Evolutionary conservation across 2,113 vertebrate species (phyloP), one percentile per base, ranked within the genome.

Genomic region (Anarrhichthys ocellatus): DNA sequence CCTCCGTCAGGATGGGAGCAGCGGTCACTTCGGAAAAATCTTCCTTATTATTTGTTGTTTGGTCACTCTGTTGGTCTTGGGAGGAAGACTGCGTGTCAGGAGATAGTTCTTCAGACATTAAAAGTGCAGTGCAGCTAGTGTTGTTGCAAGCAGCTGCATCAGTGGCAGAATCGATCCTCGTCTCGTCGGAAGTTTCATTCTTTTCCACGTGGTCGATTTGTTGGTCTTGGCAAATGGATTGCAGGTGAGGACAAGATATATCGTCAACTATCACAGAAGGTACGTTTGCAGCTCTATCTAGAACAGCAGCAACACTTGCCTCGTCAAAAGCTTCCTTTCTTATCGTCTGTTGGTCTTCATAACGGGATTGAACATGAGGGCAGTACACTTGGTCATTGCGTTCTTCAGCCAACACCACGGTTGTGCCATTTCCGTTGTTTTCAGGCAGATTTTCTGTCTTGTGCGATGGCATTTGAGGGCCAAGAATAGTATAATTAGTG

Each of bases 11-110:
- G 67, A 72, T 46, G 20, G 74, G 68, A 68, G 48, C 24, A 54
- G 62, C 13, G 7, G 63, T 7, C 13, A 73, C 63, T 11, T 66
- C 72, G 17, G 65, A n/a, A 24, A 76, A 67, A 40, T 29, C 27
- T 0, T 40, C 48, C 20, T 20, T 20, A 9, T 8, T 4, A 14
- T 32, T 38, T 54, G 27, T 76, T 15, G 22, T 9, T 22, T 17
- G 17, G 34, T 62, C 61, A 36, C 40, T 42, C 59, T 42, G 38
- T 70, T 40, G 61, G 67, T 76, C 68, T 70, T 73, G 48, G 10
- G 18, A 32, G 27, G 61, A 48, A 27, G 50, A 18, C 2, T 6
- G 2, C 5, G 29, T 20, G 15, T 58, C 62, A 56, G 66, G 9
- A 46, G 56, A 17, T 18, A 27, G 27, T 67, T 80, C 59, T 34